These are phyloP conservation scores for Montifringilla adamsi DNA, from an alignment of 2,113 vertebrate genomes.

Conservation along the genomic window DNA sequence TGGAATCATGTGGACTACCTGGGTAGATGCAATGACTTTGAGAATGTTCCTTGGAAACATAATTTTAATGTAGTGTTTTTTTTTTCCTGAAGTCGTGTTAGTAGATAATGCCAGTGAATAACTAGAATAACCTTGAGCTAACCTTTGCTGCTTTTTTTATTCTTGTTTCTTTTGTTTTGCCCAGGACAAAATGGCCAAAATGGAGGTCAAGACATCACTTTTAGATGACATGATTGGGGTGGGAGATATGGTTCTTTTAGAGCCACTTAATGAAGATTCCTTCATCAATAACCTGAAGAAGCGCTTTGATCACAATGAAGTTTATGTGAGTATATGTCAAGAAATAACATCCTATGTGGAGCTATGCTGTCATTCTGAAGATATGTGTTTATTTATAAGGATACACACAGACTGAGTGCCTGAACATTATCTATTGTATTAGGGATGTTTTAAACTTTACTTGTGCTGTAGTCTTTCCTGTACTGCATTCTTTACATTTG, in stretches of 20 bases:
- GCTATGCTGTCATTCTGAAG: not conserved
- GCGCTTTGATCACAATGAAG: constrained; percentile 92
- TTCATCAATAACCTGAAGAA: constrained; percentile 92
- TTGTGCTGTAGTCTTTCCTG: not conserved
- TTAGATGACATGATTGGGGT: constrained; percentile 97
- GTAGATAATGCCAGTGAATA: not conserved
- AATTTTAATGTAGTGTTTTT: not conserved
- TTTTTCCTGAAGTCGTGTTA: not conserved
- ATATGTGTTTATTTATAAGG: not conserved
- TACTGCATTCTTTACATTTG: not conserved
- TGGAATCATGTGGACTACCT: not conserved
- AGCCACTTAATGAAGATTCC: constrained; percentile 88
- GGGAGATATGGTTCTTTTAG: constrained; percentile 96
- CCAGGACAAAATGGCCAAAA: constrained; percentile 84
- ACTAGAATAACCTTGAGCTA: not conserved
- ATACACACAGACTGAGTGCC: not conserved
- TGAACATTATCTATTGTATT: not conserved
- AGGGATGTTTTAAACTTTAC: not conserved
- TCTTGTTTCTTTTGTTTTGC: not conserved
- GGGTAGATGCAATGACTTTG: not conserved
- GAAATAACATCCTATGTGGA: not conserved
- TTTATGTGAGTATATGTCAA: constrained; percentile 86
- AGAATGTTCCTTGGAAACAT: not conserved
- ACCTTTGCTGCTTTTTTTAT: not conserved
- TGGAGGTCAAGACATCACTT: constrained; percentile 96